Conservation (phyloP, 2,797 vertebrate species). For the Rhabdophis nuchalis region DNA sequence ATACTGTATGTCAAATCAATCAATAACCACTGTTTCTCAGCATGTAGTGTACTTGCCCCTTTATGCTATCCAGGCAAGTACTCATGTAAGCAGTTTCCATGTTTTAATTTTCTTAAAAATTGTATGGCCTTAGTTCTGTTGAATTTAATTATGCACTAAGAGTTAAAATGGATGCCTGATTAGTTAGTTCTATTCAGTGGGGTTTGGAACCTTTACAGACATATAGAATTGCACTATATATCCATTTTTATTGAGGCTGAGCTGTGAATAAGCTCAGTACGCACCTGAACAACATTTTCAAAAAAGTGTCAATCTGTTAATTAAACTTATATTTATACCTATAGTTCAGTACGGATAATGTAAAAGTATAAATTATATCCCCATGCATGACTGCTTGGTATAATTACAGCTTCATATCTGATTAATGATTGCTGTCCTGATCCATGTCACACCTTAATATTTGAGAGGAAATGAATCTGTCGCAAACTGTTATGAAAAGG, state of each 20-base stretch:
- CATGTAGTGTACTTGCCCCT: neutral
- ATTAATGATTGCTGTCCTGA: neutral
- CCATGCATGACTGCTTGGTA: neutral
- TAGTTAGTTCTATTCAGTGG: neutral
- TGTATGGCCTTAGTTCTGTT: neutral
- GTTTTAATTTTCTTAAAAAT: neutral
- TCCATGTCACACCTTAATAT: neutral
- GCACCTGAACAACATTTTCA: neutral
- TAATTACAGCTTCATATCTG: conserved; percentile 2
- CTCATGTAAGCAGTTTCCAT: neutral
- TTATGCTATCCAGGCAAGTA: neutral
- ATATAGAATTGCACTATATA: neutral
- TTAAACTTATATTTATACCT: neutral
- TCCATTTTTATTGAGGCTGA: neutral
- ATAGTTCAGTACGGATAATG: neutral
- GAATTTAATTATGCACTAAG: neutral
- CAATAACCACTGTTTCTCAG: neutral
- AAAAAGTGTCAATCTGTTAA: neutral
- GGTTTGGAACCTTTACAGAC: neutral
- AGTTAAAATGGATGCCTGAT: neutral
- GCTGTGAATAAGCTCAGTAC: neutral
- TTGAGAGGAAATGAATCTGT: conserved; percentile 29
- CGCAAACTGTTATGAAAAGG: neutral
- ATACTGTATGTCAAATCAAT: neutral
- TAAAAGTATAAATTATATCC: neutral